phyloP scores from a whole-genome alignment of 2,888 invertebrate species.

The Flabesymbios commensalis region DNA sequence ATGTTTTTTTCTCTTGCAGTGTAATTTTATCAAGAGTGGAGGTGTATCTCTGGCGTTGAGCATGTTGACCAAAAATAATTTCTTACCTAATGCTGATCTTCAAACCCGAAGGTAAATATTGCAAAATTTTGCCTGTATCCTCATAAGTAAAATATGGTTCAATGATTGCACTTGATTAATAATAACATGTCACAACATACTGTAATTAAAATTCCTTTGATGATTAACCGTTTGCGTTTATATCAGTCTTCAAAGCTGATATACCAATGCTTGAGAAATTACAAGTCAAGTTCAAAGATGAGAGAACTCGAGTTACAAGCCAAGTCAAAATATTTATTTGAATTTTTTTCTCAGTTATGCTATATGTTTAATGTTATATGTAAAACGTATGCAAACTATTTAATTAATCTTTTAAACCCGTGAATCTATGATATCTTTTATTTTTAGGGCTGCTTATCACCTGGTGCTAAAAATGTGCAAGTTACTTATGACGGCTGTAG shows the following conservation, averaged over 20 bases:
- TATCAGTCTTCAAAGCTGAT: too few relatives aligned
- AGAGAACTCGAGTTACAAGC: too few relatives aligned
- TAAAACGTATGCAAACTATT: too few relatives aligned
- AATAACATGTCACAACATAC: too few relatives aligned
- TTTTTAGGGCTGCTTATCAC: constrained; percentile 77
- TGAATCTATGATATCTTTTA: not conserved
- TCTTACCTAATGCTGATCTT: constrained; percentile 78
- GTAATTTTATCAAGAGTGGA: constrained; percentile 67
- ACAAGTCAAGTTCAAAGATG: too few relatives aligned
- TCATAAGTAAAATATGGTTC: not conserved
- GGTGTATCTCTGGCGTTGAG: constrained; percentile 68
- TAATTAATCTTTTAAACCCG: not conserved
- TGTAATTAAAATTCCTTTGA: too few relatives aligned
- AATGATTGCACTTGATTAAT: not conserved
- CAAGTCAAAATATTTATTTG: too few relatives aligned
- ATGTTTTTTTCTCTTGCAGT: constrained; percentile 41
- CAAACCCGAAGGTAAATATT: constrained; percentile 70
- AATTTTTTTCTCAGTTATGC: too few relatives aligned
- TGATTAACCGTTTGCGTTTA: too few relatives aligned
- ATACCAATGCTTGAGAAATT: too few relatives aligned
- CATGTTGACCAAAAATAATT: constrained; percentile 83
- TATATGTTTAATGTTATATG: too few relatives aligned
- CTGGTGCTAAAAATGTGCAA: constrained; percentile 87
- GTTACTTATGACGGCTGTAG: constrained; percentile 83
- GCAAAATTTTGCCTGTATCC: not conserved